Percentiles rank a stretch among this genome's conserved stretches.
Evolutionary conservation across 2,797 vertebrate species (phyloP).

Genomic region (Bovichtus diacanthus): DNA sequence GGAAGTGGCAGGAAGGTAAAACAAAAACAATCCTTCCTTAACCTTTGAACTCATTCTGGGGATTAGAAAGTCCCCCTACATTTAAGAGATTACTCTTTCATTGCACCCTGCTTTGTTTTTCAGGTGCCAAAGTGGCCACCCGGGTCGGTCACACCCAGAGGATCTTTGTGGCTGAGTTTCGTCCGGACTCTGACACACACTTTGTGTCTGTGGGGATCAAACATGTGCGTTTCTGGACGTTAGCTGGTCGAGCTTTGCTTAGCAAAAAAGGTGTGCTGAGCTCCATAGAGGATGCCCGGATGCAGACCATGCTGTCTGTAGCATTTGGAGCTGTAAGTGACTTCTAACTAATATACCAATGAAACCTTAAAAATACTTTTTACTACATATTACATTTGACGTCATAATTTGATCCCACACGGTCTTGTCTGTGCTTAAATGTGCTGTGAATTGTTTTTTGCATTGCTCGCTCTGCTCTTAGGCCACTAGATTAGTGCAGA

Average conservation of each 20-base stretch:
- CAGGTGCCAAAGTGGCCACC: conserved; percentile 97
- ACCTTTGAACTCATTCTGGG: background rate
- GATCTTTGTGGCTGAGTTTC: conserved; percentile 98
- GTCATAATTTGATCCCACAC: conserved; percentile 4
- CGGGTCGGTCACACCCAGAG: conserved; percentile 93
- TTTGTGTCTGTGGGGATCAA: conserved; percentile 99
- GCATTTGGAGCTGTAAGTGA: conserved; percentile 98
- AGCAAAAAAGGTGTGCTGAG: conserved; percentile 97
- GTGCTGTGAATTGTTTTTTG: conserved; percentile 76
- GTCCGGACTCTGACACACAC: conserved; percentile 97
- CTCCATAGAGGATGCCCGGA: conserved; percentile 92
- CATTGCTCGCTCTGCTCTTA: conserved; percentile 82
- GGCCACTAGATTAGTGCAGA: conserved; percentile 90
- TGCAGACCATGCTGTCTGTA: conserved; percentile 98
- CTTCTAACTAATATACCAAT: conserved; percentile 3
- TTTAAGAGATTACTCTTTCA: background rate
- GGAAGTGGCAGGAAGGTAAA: conserved; percentile 99
- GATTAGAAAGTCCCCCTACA: background rate
- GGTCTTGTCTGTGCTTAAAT: conserved; percentile 50
- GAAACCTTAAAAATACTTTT: background rate
- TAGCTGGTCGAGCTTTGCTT: conserved; percentile 94
- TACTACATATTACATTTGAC: background rate
- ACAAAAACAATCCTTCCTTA: background rate
- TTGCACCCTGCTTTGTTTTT: conserved; percentile 15
- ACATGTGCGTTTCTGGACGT: conserved; percentile 96